Conservation (phyloP, 2,888 invertebrate genomes). For the Nomada flava region DNA sequence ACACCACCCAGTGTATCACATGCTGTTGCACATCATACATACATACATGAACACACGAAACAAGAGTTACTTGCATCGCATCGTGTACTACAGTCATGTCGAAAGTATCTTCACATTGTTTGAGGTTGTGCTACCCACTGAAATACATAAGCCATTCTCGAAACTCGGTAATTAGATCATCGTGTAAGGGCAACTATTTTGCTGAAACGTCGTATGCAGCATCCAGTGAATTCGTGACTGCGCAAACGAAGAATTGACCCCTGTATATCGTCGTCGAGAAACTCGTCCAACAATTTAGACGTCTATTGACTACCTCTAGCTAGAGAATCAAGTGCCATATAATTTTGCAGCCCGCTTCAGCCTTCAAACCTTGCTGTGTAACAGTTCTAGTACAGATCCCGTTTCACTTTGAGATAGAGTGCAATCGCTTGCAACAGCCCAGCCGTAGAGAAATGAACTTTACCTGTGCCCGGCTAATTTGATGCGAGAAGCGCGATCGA, state of each 20-base stretch:
- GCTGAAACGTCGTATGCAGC: slow-evolving; percentile 1
- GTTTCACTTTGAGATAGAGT: slow-evolving; percentile 8
- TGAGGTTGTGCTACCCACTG: background rate
- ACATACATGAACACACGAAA: background rate
- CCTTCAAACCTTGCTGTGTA: slow-evolving; percentile 5
- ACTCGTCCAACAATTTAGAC: slow-evolving; percentile 42
- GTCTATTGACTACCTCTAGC: slow-evolving; percentile 27
- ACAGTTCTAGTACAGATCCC: background rate
- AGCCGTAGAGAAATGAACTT: slow-evolving; percentile 18
- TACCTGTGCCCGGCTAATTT: background rate
- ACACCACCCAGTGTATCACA: no score
- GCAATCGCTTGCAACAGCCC: slow-evolving; percentile 5
- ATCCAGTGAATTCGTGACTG: slow-evolving; percentile 20
- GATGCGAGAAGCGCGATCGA: background rate
- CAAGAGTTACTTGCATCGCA: slow-evolving; percentile 9
- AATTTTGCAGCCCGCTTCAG: slow-evolving; percentile 35
- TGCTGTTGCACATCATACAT: no score
- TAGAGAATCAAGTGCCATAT: slow-evolving; percentile 32
- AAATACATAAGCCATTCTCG: slow-evolving; percentile 1
- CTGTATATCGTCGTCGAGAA: slow-evolving; percentile 17
- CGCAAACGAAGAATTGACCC: slow-evolving; percentile 23
- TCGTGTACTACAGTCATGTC: background rate
- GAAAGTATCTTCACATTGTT: slow-evolving; percentile 2
- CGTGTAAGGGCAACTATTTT: slow-evolving; percentile 15
- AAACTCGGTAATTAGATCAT: slow-evolving; percentile 41